Conservation (phyloP, 37 sponge, comb jelly and placozoan species). For the Tethya wilhelma region DNA sequence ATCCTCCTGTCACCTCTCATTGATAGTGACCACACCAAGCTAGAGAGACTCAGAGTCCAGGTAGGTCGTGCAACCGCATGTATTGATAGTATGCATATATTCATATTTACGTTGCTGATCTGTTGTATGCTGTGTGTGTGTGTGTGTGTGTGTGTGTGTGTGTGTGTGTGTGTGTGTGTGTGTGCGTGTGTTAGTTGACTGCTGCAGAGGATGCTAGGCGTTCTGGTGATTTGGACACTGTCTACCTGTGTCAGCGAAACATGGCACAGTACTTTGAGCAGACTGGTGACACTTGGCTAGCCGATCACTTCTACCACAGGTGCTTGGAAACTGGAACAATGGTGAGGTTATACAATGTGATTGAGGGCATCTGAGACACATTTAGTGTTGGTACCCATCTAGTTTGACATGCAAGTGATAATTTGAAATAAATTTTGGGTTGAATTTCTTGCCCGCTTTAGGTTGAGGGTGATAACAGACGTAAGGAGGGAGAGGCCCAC, state of each 20-base stretch:
- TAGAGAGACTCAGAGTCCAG: conserved; percentile 60
- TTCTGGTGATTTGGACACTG: conserved; percentile 66
- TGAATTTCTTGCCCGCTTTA: no score
- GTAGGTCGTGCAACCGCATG: conserved; percentile 8
- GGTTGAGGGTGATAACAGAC: conserved; percentile 63
- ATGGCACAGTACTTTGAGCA: conserved; percentile 84
- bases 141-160: no score
- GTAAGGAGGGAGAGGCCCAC: conserved; percentile 88
- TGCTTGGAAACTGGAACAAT: conserved; percentile 69
- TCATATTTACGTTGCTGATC: no score
- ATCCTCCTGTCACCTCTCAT: conserved; percentile 70
- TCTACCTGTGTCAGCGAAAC: conserved; percentile 61
- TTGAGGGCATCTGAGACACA: no score
- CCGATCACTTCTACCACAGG: conserved; percentile 84
- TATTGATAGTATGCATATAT: neutral
- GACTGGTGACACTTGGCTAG: conserved; percentile 76
- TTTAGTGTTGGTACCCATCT: no score
- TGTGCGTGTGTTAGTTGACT: conserved; percentile 27
- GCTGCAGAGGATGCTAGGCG: conserved; percentile 50
- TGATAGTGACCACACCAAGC: conserved; percentile 57
- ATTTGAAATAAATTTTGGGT: no score
- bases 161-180: neutral
- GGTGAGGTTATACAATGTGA: conserved; percentile 14
- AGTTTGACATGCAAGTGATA: no score
- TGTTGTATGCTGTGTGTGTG: no score